These are phyloP conservation scores for Lamellibrachia columna DNA, from an alignment of 2,888 invertebrate species.

Conservation along the genomic window DNA sequence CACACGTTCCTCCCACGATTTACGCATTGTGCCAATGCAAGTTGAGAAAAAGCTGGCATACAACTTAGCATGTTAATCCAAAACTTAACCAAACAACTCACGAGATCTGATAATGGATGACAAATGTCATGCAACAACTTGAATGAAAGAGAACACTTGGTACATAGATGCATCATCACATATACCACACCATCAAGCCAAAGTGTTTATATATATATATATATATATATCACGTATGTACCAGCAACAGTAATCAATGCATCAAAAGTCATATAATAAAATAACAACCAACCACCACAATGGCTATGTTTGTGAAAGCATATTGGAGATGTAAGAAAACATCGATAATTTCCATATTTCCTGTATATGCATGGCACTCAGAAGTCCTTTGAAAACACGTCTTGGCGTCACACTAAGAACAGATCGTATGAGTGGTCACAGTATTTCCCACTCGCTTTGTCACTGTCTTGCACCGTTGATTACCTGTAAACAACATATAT, in stretches of 20 bases:
- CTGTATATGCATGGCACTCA: background rate
- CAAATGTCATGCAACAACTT: too few species aligned
- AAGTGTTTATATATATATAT: too few species aligned
- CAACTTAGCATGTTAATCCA: background rate
- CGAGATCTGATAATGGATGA: background rate
- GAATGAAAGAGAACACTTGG: too few species aligned
- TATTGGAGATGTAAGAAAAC: background rate
- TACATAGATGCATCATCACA: too few species aligned
- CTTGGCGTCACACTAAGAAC: constrained; percentile 32
- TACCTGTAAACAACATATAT: background rate
- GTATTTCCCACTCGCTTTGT: constrained; percentile 58
- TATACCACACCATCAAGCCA: too few species aligned
- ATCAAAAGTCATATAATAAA: background rate
- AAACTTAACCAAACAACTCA: background rate
- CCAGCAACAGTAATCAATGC: background rate
- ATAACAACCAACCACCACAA: background rate
- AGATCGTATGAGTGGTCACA: constrained; percentile 60
- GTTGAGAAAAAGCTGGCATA: background rate
- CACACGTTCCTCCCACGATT: too few species aligned
- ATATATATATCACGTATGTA: too few species aligned
- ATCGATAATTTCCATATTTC: background rate
- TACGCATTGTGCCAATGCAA: background rate
- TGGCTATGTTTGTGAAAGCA: background rate
- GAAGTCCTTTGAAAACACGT: background rate
- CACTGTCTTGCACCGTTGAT: constrained; percentile 55